Base-by-base conservation (phyloP, 2,797 vertebrate species). In the Schizopygopsis pylzovi region DNA sequence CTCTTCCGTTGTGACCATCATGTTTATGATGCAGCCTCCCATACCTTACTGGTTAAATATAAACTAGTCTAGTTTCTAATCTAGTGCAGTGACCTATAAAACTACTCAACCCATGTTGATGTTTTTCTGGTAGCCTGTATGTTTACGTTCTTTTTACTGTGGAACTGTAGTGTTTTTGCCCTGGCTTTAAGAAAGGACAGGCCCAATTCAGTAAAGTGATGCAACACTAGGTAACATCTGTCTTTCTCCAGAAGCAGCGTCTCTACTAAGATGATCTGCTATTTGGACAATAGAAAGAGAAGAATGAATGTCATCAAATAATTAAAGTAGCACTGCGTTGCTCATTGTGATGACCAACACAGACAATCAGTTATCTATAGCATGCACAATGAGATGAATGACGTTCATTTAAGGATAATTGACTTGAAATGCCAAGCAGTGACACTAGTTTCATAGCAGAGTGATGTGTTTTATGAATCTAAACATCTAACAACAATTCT, bases 221-320 rank as follows among this genome's bases (percentile, higher is more conserved):
- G 81, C 81, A 83, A 83, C 39, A 61, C 33, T 43, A 22, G 10
- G 81, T 11, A 83, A 83, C 61, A 83, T 56, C 13, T 33, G 68
- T 25, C 22, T 73, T 71, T 73, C 8, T 72, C n/a, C 3, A 45
- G 11, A 41, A 75, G 54, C 54, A 72, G 22, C 20, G 4, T 54
- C 28, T 33, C 45, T 39, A 18, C 8, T 4, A 11, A 81, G 20
- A 81, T 22, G 13, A 68, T 67, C 61, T 28, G 20, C 37, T 71
- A 10, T 20, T 70, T 2, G 2, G 70, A 61, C n/a, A n/a, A n/a
- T n/a, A n/a, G 67, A 72, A 45, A n/a, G 65, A 45, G 37, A 61
- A 43, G 52, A 83, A 45, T 15, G 12, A 22, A 52, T 16, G 11
- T 33, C 41, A 61, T 73, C 11, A 45, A 71, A 45, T 43, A 72